These are phyloP conservation scores for Noctua comes DNA, from an alignment of 2,888 invertebrate genomes.

Conservation along the genomic window DNA sequence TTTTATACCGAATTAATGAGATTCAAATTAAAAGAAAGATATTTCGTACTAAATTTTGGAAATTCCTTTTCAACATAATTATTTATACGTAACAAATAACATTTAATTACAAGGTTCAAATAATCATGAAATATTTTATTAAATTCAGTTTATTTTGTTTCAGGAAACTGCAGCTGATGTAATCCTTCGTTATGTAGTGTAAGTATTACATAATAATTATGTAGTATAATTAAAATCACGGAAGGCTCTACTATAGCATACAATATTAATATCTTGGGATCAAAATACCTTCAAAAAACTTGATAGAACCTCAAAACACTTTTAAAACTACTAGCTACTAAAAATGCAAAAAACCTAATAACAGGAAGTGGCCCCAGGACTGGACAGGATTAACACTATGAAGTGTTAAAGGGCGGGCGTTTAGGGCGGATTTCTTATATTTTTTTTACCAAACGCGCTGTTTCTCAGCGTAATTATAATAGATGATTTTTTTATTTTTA, in stretches of 20 bases:
- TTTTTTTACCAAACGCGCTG: not conserved
- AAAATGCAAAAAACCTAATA: not conserved
- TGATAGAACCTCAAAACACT: not conserved
- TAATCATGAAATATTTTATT: not conserved
- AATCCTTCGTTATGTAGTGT: conserved; percentile 71
- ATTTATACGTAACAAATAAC: not conserved
- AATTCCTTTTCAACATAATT: not conserved
- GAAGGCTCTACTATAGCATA: not conserved
- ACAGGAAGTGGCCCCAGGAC: not conserved
- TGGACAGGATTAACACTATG: not conserved
- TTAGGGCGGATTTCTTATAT: not conserved
- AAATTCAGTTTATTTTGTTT: conserved; percentile 56
- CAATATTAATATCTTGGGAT: not conserved
- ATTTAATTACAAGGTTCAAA: not conserved
- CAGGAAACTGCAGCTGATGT: conserved; percentile 59
- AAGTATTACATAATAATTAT: conserved; percentile 56
- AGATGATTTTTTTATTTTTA: too few species aligned
- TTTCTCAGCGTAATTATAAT: not conserved
- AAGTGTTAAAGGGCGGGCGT: not conserved
- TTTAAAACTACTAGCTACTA: not conserved
- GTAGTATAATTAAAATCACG: not conserved
- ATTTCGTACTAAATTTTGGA: not conserved
- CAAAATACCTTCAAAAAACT: not conserved
- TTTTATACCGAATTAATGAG: not conserved
- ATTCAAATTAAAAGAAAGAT: not conserved